phyloP scores from a whole-genome alignment of 2,888 invertebrate genomes.

The Mamestra brassicae region DNA sequence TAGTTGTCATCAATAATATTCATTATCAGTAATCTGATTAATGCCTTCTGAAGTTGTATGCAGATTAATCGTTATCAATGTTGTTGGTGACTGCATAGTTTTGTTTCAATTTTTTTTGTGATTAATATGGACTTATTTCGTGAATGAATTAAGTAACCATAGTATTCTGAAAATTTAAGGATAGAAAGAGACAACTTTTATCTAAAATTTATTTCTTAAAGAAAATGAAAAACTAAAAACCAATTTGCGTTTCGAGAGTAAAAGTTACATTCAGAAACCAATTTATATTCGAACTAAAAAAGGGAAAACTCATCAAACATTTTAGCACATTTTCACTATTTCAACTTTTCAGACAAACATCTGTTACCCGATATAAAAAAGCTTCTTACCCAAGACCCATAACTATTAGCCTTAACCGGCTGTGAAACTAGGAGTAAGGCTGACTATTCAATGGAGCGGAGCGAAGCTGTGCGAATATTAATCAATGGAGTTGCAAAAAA shows the following conservation, averaged over 20 bases:
- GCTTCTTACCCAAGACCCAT: slow-evolving; percentile 20
- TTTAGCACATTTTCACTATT: slow-evolving; percentile 18
- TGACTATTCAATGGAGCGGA: no score
- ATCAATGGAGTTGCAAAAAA: no score
- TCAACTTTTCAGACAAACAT: slow-evolving; percentile 23
- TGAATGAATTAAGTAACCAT: not conserved
- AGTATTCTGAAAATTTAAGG: not conserved
- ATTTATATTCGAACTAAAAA: not conserved
- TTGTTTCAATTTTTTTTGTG: not conserved
- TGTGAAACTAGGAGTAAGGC: slow-evolving; percentile 20
- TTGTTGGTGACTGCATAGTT: not conserved
- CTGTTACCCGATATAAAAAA: slow-evolving; percentile 39
- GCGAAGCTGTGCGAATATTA: no score
- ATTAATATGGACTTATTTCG: not conserved
- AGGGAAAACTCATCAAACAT: slow-evolving; percentile 3
- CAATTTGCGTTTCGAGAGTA: not conserved
- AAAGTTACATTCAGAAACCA: not conserved
- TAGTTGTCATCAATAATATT: slow-evolving; percentile 24
- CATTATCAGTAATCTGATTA: slow-evolving; percentile 44
- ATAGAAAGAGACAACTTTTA: not conserved
- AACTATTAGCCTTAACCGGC: slow-evolving; percentile 31
- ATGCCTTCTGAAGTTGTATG: slow-evolving; percentile 5
- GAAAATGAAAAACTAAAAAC: not conserved
- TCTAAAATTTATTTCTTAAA: not conserved
- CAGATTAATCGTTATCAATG: slow-evolving; percentile 10